Percentiles rank a stretch among this genome's conserved stretches.
Conservation (phyloP, 2,113 vertebrate genomes). For the Stictonetta naevosa region DNA sequence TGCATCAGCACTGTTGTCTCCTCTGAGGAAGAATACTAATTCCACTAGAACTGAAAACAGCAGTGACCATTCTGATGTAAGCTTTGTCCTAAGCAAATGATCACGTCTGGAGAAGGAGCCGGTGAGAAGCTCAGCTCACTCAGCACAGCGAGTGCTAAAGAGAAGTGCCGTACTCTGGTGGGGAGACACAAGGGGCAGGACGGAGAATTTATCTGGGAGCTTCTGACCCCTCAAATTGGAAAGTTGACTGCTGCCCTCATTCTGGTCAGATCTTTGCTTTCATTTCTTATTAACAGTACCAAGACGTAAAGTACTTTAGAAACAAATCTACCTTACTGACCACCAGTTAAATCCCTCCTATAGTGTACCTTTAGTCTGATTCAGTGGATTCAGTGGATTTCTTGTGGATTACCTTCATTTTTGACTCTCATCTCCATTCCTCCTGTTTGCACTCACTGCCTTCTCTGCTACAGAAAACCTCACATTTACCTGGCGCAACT, state of each 20-base stretch:
- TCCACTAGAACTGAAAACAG: not conserved
- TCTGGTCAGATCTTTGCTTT: not conserved
- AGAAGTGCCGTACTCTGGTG: not conserved
- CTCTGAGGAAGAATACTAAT: not conserved
- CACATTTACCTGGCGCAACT: not conserved
- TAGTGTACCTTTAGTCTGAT: not conserved
- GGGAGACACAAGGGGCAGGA: not conserved
- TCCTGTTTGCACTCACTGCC: not conserved
- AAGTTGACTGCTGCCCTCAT: not conserved
- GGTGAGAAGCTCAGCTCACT: not conserved
- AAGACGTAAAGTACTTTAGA: not conserved
- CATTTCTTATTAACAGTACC: not conserved
- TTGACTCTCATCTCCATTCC: not conserved
- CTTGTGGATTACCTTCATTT: not conserved
- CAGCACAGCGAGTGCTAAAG: not conserved
- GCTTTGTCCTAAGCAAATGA: not conserved
- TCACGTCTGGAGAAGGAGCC: not conserved
- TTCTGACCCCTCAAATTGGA: not conserved
- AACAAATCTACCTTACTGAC: not conserved
- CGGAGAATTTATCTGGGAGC: not conserved
- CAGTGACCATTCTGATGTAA: not conserved
- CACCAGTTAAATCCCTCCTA: not conserved
- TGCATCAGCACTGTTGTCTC: not conserved
- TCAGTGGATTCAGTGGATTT: no score
- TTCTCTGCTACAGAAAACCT: not conserved